A percentile compares a stretch with the other conserved stretches of the same genome.
These are phyloP conservation scores for Agrotis ipsilon DNA, from an alignment of 2,888 invertebrate genomes.

Conservation along the genomic window DNA sequence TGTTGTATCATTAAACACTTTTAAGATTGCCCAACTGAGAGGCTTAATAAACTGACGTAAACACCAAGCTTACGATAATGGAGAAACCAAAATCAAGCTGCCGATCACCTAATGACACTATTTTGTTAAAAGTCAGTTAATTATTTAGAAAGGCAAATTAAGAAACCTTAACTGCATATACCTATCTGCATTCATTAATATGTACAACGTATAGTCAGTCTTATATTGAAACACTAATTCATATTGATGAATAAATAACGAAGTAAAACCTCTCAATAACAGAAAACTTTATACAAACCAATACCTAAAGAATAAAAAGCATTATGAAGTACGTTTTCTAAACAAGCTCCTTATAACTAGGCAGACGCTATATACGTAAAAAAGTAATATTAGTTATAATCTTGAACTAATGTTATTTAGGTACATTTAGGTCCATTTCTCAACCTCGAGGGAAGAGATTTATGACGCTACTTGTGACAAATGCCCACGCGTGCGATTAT, in stretches of 20 bases:
- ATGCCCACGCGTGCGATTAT: neutral
- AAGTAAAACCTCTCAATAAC: neutral
- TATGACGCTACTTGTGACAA: neutral
- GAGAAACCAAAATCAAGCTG: neutral
- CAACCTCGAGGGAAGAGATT: neutral
- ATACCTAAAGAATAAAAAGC: neutral
- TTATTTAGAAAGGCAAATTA: too few species aligned
- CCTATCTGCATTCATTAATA: too few species aligned
- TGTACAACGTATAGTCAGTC: too few species aligned
- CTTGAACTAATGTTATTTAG: neutral
- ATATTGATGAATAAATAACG: neutral
- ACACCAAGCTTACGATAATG: neutral
- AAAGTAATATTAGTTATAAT: neutral
- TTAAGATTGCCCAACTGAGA: too few species aligned
- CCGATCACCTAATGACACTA: neutral
- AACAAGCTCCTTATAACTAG: constrained; percentile 7
- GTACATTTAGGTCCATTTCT: neutral
- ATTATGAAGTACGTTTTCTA: neutral
- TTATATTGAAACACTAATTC: neutral
- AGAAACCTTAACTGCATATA: too few species aligned
- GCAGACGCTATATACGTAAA: neutral
- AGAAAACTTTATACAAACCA: neutral
- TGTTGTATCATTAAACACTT: too few species aligned
- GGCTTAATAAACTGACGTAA: too few species aligned
- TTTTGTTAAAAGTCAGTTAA: too few species aligned